These are phyloP conservation scores for Drosophila birchii DNA, from an alignment of 2,888 invertebrate genomes.

Conservation along the genomic window DNA sequence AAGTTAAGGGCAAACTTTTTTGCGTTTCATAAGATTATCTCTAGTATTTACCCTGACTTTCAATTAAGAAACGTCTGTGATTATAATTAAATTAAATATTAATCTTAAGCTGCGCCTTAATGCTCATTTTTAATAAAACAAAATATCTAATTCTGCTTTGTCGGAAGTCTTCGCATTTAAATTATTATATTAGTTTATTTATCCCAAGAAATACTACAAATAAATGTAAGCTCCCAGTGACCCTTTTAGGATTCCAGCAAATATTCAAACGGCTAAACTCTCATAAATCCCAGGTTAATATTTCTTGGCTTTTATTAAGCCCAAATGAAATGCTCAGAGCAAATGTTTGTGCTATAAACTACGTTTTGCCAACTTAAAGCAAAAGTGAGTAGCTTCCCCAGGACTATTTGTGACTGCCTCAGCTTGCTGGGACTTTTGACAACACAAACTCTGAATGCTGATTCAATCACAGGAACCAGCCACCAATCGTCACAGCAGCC, in stretches of 20 bases:
- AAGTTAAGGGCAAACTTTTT: background rate
- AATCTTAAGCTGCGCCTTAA: too few relatives aligned
- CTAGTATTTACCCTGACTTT: background rate
- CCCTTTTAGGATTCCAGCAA: too few relatives aligned
- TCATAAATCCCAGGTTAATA: slow-evolving; percentile 13
- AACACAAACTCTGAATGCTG: slow-evolving; percentile 38
- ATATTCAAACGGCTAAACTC: slow-evolving; percentile 2
- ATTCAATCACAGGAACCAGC: slow-evolving; percentile 32
- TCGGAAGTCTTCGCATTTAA: too few relatives aligned
- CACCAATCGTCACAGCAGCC: slow-evolving; percentile 25
- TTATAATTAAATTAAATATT: too few relatives aligned
- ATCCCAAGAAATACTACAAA: too few relatives aligned
- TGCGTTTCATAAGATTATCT: background rate
- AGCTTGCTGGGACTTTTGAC: slow-evolving; percentile 26
- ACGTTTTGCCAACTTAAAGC: slow-evolving; percentile 17
- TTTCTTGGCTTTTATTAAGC: slow-evolving; percentile 19
- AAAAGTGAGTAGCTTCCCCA: slow-evolving; percentile 7
- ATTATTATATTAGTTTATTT: too few relatives aligned
- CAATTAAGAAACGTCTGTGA: background rate
- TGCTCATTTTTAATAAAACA: too few relatives aligned
- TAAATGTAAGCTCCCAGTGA: too few relatives aligned
- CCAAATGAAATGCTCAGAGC: slow-evolving; percentile 2
- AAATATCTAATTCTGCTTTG: too few relatives aligned
- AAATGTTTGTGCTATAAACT: slow-evolving; percentile 19
- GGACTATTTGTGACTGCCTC: slow-evolving; percentile 16